Evolutionary conservation across 2,113 vertebrate genomes (phyloP), one percentile per base, ranked within the genome.

Genomic region (Chitala chitala): DNA sequence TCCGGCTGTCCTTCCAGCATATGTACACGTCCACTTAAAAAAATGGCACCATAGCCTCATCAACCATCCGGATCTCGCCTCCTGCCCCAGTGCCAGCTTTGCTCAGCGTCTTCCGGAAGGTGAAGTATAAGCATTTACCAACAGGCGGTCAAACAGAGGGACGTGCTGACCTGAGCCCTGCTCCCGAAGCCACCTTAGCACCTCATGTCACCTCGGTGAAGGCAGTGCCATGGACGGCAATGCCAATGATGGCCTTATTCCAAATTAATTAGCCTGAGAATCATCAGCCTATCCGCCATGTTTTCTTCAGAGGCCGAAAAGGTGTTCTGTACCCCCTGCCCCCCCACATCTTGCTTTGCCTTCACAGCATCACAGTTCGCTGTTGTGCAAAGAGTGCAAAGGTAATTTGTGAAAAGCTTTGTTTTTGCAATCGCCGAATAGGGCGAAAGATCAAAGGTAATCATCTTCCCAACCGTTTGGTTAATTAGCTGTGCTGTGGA

Each of bases 371-470:
- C 7, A n/a, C 53, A 22, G 53, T 22, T 55, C 15, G 22, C 15
- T 22, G n/a, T n/a, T 55, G 40, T 22, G n/a, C 24, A 38, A n/a
- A 65, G 17, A n/a, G 10, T 12, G 42, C 42, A 17, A 29, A 29
- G 46, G 64, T 29, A 42, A 68, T 68, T 68, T 42, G 42, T 22
- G 42, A 42, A 48, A 38, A 68, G 40, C 64, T 68, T 68, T 65
- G 36, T 65, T 46, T 68, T 48, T 68, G 6, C 42, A 22, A 13
- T 12, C 12, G 10, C 42, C 42, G 64, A 29, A 61, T 33, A 61
- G 29, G 64, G 64, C 64, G 6, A 68, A 48, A 48, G 64, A 68
- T 68, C 24, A 68, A 68, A 68, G 64, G 64, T 68, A 68, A 68
- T 68, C 64, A 68, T 68, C 64, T 42, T 44, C n/a, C 64, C 64